Evolutionary conservation across 2,888 invertebrate genomes (phyloP).

Genomic region (Euspilapteryx auroguttella): DNA sequence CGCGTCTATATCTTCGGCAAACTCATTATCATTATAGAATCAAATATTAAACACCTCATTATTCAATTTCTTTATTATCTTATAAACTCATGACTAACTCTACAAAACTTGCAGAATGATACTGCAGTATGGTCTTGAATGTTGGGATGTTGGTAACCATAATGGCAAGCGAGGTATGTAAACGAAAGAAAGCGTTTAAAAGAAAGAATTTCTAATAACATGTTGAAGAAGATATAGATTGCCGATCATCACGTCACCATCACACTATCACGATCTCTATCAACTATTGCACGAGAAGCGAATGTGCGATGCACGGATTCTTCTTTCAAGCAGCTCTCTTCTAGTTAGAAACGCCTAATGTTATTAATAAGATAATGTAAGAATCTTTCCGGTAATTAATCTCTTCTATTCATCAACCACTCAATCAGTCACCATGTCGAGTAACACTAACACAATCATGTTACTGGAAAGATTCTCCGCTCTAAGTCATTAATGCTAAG

Average conservation of each 20-base stretch:
- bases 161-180: constrained; percentile 23
- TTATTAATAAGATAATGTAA: constrained; percentile 37
- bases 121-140: constrained; percentile 13
- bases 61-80: neutral
- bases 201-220: constrained; percentile 12
- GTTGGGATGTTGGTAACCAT: constrained; percentile 13
- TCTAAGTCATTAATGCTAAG: constrained; percentile 40
- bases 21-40: neutral
- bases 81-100: neutral
- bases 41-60: neutral
- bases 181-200: constrained; percentile 7
- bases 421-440: too few species aligned
- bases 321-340: constrained; percentile 59
- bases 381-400: constrained; percentile 27
- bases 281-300: constrained; percentile 57
- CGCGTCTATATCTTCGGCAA: constrained; percentile 49
- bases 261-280: constrained; percentile 48
- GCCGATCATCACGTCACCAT: constrained; percentile 33
- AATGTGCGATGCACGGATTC: constrained; percentile 59
- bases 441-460: too few species aligned
- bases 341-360: constrained; percentile 56
- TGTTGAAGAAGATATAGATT: constrained; percentile 46
- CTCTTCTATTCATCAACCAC: neutral
- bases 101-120: neutral
- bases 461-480: constrained; percentile 40